Conservation (phyloP, 1,140 invertebrate genomes). For the Drosophila tani region DNA sequence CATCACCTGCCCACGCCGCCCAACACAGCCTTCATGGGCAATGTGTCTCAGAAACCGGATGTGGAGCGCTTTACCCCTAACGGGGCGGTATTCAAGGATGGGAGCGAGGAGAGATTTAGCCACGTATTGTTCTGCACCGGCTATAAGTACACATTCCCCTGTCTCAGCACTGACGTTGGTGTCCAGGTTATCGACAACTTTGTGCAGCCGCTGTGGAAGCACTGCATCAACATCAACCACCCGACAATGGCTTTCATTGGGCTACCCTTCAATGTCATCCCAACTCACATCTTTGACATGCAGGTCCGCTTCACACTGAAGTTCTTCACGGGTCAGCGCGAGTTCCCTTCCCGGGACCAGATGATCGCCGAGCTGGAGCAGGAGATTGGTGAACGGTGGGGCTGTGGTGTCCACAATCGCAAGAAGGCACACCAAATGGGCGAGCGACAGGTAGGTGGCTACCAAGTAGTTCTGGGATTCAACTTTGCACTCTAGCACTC, state of each 20-base stretch:
- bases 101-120: conserved; percentile 87
- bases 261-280: conserved; percentile 91
- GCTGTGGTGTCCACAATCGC: conserved; percentile 86
- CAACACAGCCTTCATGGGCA: conserved; percentile 88
- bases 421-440: conserved; percentile 92
- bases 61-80: conserved; percentile 86
- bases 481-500: neutral
- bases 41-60: conserved; percentile 89
- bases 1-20: conserved; percentile 88
- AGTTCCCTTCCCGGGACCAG: conserved; percentile 88
- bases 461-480: neutral
- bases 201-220: conserved; percentile 94
- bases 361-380: conserved; percentile 89
- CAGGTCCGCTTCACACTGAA: conserved; percentile 92
- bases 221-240: conserved; percentile 92
- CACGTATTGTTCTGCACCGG: conserved; percentile 93
- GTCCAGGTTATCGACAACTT: conserved; percentile 91
- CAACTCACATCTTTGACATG: conserved; percentile 94
- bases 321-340: conserved; percentile 88
- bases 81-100: conserved; percentile 88
- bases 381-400: conserved; percentile 87
- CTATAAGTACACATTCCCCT: conserved; percentile 93
- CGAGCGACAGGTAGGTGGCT: conserved; percentile 87
- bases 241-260: conserved; percentile 93
- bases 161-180: conserved; percentile 90